These are phyloP conservation scores for Sebastes reedi DNA, from an alignment of 2,797 vertebrate genomes.

Conservation along the genomic window DNA sequence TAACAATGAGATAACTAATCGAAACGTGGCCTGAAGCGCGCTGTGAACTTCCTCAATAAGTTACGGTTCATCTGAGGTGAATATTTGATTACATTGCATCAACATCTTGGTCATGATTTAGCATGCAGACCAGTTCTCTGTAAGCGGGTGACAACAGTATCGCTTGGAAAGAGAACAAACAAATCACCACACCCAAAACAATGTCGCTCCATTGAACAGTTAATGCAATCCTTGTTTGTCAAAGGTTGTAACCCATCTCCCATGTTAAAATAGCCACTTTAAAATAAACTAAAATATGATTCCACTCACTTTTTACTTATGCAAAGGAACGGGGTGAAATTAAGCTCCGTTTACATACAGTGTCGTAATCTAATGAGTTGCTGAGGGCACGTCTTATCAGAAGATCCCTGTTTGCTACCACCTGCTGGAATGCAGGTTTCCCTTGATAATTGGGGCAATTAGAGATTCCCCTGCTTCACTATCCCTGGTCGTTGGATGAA, in stretches of 20 bases:
- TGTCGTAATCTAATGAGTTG: constrained; percentile 35
- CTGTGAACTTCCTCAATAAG: not conserved
- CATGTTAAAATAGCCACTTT: not conserved
- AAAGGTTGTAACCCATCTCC: not conserved
- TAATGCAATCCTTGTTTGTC: not conserved
- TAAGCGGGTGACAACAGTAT: not conserved
- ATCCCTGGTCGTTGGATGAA: constrained; percentile 60
- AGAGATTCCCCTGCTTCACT: constrained; percentile 70
- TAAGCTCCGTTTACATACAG: constrained; percentile 15
- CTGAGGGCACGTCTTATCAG: constrained; percentile 45
- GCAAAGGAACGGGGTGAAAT: not conserved
- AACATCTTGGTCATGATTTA: constrained; percentile 21
- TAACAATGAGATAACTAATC: constrained; percentile 27
- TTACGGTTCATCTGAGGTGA: constrained; percentile 51
- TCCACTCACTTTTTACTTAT: not conserved
- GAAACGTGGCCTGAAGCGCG: constrained; percentile 5
- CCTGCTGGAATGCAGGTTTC: constrained; percentile 72
- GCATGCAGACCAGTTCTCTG: constrained; percentile 26
- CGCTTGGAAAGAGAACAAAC: constrained; percentile 16
- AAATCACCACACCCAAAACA: constrained; percentile 37
- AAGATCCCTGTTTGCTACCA: constrained; percentile 33
- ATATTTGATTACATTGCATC: constrained; percentile 36
- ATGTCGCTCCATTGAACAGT: not conserved
- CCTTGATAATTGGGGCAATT: constrained; percentile 78
- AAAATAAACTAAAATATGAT: not conserved